Base-by-base conservation (phyloP, 2,797 vertebrate genomes). In the Telmatherina bonti region DNA sequence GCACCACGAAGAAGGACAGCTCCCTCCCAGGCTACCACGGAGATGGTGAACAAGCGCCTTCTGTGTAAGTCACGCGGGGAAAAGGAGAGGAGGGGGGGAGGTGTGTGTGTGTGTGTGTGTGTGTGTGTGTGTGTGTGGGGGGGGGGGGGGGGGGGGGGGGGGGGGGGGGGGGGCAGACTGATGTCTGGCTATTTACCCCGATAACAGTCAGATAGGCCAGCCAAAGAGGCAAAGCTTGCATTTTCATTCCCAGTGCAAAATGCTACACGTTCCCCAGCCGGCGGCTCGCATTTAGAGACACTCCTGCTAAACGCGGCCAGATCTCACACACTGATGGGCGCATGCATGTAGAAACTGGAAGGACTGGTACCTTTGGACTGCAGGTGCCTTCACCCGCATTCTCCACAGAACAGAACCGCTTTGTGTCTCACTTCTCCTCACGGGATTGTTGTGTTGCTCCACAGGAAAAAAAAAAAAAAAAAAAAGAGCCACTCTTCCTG, bases 1-100 rank as follows among this genome's bases (percentile, higher is more conserved):
- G 93, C 85, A 93, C 91, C 79, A 79, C 51, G 55, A 51, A 60
- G 70, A 75, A 51, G 87, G 89, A 93, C 91, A 94, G 92, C 86
- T 92, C 91, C 86, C 69, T 84, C 72, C 57, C 61, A 76, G 74
- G 45, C 81, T 55, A 58, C 72, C 36, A 76, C 52, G 9, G 62
- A 70, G 67, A 47, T 69, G 29, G 49, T 9, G 81, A 83, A 87
- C 85, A 87, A 79, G 79, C 47, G 66, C 51, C 76, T 81, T 80
- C 74, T 87, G 87, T 79, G 59, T 65, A 27, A 78, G 43, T 47
- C 67, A 62, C 24, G 55, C 38, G 13, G 56, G 45, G 67, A 49
- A 47, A 53, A 43, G 10, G 16, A 53, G 9, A 1, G 27, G 45
- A 33, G n/a, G 12, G 49, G 20, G 20, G 38, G 9, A 3, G 13